phyloP scores from a whole-genome alignment of 2,797 vertebrate genomes.

The Crenuchus spilurus region DNA sequence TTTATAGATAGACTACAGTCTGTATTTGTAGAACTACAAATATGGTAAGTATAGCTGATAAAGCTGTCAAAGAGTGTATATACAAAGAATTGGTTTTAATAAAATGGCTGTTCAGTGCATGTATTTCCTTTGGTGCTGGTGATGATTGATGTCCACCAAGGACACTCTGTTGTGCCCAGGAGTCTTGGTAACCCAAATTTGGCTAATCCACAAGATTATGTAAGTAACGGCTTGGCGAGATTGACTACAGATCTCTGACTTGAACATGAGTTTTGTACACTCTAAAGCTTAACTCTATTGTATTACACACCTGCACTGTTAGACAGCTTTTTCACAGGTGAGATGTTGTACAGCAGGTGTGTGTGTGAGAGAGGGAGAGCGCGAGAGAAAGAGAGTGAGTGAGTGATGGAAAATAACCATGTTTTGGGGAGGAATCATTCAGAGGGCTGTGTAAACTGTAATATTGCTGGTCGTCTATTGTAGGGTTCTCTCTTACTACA shows the following conservation, averaged over 20 bases:
- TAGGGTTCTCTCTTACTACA: conserved; percentile 55
- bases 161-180: too few relatives aligned
- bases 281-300: conserved; percentile 18
- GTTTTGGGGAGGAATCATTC: conserved; percentile 50
- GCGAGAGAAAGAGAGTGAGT: conserved; percentile 44
- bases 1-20: too few relatives aligned
- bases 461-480: conserved; percentile 57
- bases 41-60: too few relatives aligned
- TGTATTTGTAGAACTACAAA: too few relatives aligned
- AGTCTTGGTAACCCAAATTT: too few relatives aligned
- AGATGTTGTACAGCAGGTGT: conserved; percentile 51
- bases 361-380: conserved; percentile 30
- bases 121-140: too few relatives aligned
- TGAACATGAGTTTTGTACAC: conserved; percentile 1
- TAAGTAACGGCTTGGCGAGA: too few relatives aligned
- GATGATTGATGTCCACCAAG: too few relatives aligned
- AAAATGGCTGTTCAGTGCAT: too few relatives aligned
- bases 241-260: neutral
- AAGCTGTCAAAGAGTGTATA: too few relatives aligned
- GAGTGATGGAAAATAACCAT: conserved; percentile 59
- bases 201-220: too few relatives aligned
- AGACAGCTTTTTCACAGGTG: conserved; percentile 24
- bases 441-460: conserved; percentile 54
- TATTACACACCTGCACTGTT: conserved; percentile 36
- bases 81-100: too few relatives aligned